Conservation (phyloP, 2,113 vertebrate genomes). For the Anhinga anhinga region DNA sequence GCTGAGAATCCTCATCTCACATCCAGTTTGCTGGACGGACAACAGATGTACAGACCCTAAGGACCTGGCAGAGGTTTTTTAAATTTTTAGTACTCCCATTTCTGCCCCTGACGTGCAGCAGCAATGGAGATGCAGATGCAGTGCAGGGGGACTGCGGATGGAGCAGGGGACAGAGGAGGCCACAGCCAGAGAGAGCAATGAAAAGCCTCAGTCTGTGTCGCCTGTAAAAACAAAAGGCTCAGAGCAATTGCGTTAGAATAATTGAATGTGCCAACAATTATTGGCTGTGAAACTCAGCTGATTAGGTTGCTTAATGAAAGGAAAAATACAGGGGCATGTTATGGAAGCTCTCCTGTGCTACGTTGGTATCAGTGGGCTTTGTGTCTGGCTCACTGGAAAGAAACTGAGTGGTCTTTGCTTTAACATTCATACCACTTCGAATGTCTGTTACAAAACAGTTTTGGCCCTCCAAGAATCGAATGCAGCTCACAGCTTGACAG, state of each 20-base stretch:
- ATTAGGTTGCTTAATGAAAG: background rate
- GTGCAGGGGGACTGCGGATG: fast-evolving
- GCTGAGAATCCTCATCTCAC: background rate
- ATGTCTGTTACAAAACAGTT: background rate
- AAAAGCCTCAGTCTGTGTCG: background rate
- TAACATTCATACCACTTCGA: background rate
- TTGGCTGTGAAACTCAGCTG: background rate
- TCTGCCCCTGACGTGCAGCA: background rate
- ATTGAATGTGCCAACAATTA: background rate
- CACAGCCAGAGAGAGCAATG: background rate
- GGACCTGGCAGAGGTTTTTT: background rate
- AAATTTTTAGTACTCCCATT: background rate
- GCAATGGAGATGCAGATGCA: background rate
- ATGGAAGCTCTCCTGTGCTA: background rate
- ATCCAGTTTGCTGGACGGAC: background rate
- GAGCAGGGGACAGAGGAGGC: background rate
- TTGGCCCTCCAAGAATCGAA: background rate
- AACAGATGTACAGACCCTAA: background rate
- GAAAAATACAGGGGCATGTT: background rate
- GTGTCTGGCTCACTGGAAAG: background rate
- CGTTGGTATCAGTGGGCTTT: background rate
- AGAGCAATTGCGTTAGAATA: background rate
- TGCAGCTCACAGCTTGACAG: background rate
- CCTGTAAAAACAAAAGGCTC: background rate
- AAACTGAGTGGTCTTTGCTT: background rate